Conservation (phyloP, 2,888 invertebrate genomes). For the Strigamia crassipes region DNA sequence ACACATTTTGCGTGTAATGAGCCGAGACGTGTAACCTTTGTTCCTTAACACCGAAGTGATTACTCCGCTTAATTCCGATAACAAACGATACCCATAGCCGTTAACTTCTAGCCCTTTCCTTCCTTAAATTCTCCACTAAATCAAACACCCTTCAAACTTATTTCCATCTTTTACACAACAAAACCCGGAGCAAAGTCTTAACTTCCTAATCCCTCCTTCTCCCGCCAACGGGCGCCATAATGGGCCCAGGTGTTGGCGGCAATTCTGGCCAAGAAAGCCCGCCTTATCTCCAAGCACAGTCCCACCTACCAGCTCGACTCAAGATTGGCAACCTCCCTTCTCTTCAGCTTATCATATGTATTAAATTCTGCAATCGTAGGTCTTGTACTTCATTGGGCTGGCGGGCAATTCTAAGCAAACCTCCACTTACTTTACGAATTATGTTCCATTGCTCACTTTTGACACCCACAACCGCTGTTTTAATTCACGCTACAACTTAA, state of each 20-base stretch:
- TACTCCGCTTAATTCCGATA: background rate
- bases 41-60: background rate
- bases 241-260: slow-evolving; percentile 21
- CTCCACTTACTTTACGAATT: slow-evolving; percentile 16
- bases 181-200: background rate
- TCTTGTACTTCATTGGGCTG: slow-evolving; percentile 21
- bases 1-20: slow-evolving; percentile 8
- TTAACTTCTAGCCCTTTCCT: background rate
- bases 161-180: slow-evolving; percentile 7
- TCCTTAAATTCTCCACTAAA: background rate
- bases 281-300: slow-evolving; percentile 16
- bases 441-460: slow-evolving; percentile 21
- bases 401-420: slow-evolving; percentile 11
- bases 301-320: slow-evolving; percentile 11
- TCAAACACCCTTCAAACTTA: slow-evolving; percentile 11
- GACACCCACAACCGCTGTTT: background rate
- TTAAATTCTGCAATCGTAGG: slow-evolving; percentile 21
- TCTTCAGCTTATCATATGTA: slow-evolving; percentile 16
- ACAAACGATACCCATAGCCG: slow-evolving; percentile 6
- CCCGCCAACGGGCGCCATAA: slow-evolving; percentile 12
- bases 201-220: slow-evolving; percentile 16
- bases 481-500: background rate
- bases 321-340: slow-evolving; percentile 16
- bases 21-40: slow-evolving; percentile 16
- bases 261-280: slow-evolving; percentile 16